A percentile compares a stretch with the other conserved stretches of the same genome.
These are phyloP conservation scores for Melanotus villosus DNA, from an alignment of 2,888 invertebrate species.

Conservation along the genomic window DNA sequence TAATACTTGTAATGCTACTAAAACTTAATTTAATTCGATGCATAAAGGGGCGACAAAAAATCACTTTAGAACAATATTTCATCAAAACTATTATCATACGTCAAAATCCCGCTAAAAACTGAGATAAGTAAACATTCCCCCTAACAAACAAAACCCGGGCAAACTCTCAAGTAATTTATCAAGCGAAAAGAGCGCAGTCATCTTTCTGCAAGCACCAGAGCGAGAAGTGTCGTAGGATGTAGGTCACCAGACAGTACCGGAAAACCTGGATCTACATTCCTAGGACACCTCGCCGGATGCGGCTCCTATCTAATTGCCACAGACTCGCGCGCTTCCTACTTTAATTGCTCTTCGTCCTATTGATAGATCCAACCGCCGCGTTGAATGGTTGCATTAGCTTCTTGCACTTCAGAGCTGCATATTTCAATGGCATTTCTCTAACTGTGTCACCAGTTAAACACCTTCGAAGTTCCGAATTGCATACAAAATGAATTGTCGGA, in stretches of 20 bases:
- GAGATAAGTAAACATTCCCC: conserved; percentile 39
- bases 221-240: conserved; percentile 42
- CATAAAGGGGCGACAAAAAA: not conserved
- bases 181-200: conserved; percentile 48
- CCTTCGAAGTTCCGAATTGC: conserved; percentile 27
- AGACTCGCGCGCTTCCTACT: conserved; percentile 6
- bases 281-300: conserved; percentile 11
- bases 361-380: conserved; percentile 8
- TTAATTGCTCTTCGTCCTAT: conserved; percentile 25
- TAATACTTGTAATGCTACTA: no score
- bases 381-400: conserved; percentile 3
- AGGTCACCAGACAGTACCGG: conserved; percentile 42
- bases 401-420: conserved; percentile 4
- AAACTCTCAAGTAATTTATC: conserved; percentile 50
- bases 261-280: conserved; percentile 34
- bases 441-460: conserved; percentile 11
- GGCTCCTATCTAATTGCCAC: conserved; percentile 20
- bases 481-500: conserved; percentile 19
- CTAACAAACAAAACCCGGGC: conserved; percentile 46
- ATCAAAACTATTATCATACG: conserved; percentile 19
- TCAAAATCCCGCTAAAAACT: conserved; percentile 23
- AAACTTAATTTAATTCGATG: no score
- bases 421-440: not conserved
- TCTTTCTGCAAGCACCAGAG: conserved; percentile 47
- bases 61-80: not conserved